Evolutionary conservation across 2,797 vertebrate genomes (phyloP).

Genomic region (Prionace glauca): DNA sequence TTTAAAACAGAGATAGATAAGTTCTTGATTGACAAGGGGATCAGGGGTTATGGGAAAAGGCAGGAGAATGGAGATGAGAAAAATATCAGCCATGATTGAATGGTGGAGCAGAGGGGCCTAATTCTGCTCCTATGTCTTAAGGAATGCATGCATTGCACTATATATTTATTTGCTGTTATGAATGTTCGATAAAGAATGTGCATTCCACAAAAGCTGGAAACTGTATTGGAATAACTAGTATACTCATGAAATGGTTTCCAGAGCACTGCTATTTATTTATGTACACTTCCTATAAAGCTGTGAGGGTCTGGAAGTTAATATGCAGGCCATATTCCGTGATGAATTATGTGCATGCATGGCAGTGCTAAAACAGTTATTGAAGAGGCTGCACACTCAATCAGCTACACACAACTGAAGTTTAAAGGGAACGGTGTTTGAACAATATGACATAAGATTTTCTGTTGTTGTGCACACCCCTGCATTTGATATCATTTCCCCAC

Average conservation of each 20-base stretch:
- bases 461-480: neutral
- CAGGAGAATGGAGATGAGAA: too few relatives aligned
- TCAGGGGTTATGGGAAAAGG: too few relatives aligned
- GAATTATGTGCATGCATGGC: neutral
- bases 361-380: neutral
- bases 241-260: neutral
- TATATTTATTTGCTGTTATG: too few relatives aligned
- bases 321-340: too few relatives aligned
- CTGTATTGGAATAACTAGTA: neutral
- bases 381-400: neutral
- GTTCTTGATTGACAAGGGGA: too few relatives aligned
- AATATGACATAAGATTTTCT: neutral
- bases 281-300: too few relatives aligned
- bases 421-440: neutral
- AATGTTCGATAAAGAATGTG: neutral
- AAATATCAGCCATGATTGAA: too few relatives aligned
- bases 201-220: neutral
- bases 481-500: neutral
- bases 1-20: too few relatives aligned
- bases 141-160: too few relatives aligned
- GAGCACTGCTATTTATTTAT: neutral
- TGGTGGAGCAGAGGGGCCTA: too few relatives aligned
- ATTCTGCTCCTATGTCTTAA: too few relatives aligned
- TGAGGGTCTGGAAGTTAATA: too few relatives aligned
- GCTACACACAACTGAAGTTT: neutral